Percentiles rank a stretch among this genome's conserved stretches.
These are phyloP conservation scores for Metaphire vulgaris DNA, from an alignment of 1,140 invertebrate species.

Conservation along the genomic window DNA sequence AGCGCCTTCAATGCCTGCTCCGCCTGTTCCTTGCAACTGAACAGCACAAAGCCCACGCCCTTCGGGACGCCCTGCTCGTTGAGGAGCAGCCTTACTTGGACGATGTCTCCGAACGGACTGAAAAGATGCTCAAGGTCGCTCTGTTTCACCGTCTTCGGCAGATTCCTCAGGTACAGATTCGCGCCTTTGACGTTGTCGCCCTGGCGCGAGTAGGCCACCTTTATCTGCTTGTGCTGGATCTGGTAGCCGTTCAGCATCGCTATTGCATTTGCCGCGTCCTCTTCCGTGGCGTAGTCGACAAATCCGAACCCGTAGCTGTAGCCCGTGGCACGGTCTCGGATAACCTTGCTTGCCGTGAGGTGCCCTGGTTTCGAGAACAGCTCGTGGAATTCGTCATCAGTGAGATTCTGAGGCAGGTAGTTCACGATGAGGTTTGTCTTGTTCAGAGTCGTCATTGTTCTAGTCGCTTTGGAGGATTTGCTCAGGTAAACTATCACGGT, in stretches of 20 bases:
- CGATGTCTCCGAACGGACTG: constrained; percentile 75
- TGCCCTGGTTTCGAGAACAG: constrained; percentile 71
- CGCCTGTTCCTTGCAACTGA: constrained; percentile 60
- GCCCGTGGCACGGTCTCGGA: constrained; percentile 69
- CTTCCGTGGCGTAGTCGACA: constrained; percentile 78
- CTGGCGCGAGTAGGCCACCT: constrained; percentile 84
- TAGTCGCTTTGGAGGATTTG: background rate
- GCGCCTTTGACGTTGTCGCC: constrained; percentile 89
- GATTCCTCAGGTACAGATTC: constrained; percentile 86
- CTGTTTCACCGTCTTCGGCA: constrained; percentile 64
- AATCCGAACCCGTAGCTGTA: constrained; percentile 96
- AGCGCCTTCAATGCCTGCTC: constrained; percentile 75
- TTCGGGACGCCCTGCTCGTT: constrained; percentile 74
- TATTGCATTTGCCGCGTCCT: constrained; percentile 79
- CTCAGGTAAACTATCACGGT: background rate
- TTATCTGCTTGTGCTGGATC: constrained; percentile 75
- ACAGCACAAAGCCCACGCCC: constrained; percentile 81
- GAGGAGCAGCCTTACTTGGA: constrained; percentile 79
- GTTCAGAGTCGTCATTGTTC: constrained; percentile 14
- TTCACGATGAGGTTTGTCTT: constrained; percentile 83
- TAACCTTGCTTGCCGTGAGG: constrained; percentile 79
- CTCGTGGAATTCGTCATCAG: constrained; percentile 78
- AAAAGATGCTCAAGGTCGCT: constrained; percentile 75
- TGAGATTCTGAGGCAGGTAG: constrained; percentile 87
- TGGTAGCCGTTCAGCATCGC: constrained; percentile 78